Conservation (phyloP, 2,113 vertebrate species). For the Pluvianellus socialis region DNA sequence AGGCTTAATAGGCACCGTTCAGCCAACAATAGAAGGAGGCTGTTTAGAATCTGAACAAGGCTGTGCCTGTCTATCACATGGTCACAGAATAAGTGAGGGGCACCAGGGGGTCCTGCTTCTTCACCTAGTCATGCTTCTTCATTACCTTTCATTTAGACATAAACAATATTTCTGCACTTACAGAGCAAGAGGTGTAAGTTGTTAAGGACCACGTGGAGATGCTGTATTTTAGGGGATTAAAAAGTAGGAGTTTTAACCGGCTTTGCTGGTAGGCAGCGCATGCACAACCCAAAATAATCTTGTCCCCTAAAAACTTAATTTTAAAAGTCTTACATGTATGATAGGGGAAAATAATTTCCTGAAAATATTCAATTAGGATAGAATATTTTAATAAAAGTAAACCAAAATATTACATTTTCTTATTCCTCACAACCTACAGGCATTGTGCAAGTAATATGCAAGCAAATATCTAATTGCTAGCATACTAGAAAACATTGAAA, state of each 20-base stretch:
- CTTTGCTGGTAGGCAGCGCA: neutral
- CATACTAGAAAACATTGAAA: neutral
- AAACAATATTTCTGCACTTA: neutral
- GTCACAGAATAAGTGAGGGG: neutral
- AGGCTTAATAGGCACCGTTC: neutral
- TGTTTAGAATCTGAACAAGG: neutral
- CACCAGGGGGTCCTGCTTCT: neutral
- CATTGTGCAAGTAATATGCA: neutral
- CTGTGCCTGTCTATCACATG: neutral
- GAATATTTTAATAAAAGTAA: neutral
- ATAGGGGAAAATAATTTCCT: neutral
- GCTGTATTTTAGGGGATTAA: neutral
- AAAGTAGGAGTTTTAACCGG: neutral
- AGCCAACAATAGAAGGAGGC: neutral
- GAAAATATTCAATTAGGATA: neutral
- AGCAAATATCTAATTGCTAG: neutral
- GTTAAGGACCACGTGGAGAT: neutral
- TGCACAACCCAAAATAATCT: neutral
- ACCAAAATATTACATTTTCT: neutral
- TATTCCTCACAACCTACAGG: neutral
- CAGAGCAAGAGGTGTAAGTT: rapidly evolving
- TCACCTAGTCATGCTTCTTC: neutral
- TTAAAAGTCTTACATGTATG: neutral
- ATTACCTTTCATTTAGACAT: neutral
- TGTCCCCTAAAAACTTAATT: neutral